Percentiles rank a stretch among this genome's conserved stretches.
phyloP scores from a whole-genome alignment of 2,888 invertebrate genomes.

The Blomia tropicalis region DNA sequence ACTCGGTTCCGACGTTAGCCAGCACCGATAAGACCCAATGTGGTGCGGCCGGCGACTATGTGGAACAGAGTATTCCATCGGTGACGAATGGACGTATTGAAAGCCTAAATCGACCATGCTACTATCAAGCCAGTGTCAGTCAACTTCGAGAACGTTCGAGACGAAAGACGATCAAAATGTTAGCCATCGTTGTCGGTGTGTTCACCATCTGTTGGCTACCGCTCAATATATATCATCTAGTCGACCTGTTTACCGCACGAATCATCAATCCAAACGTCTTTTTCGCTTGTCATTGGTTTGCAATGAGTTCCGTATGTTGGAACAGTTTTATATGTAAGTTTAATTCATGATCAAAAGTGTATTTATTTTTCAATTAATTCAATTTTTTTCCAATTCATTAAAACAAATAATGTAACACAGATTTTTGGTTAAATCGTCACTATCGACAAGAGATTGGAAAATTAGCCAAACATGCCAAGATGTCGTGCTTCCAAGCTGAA shows the following conservation, averaged over 20 bases:
- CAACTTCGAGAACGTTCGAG: constrained; percentile 34
- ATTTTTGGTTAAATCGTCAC: constrained; percentile 39
- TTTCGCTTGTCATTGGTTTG: constrained; percentile 39
- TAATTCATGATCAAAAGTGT: too few relatives aligned
- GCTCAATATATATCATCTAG: constrained; percentile 38
- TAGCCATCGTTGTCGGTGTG: constrained; percentile 38
- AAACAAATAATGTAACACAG: too few relatives aligned
- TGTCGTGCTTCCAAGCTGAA: not conserved
- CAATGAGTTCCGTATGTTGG: constrained; percentile 39
- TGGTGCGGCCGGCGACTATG: not conserved
- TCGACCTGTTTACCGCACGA: constrained; percentile 34
- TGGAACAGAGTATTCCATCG: not conserved
- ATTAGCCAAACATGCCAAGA: not conserved
- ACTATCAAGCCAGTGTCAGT: constrained; percentile 34
- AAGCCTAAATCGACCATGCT: not conserved
- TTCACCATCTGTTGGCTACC: constrained; percentile 41
- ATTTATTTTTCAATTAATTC: too few relatives aligned
- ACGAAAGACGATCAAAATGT: constrained; percentile 39
- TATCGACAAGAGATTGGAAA: constrained; percentile 31
- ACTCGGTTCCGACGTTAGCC: not conserved
- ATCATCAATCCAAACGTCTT: constrained; percentile 33
- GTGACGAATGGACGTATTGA: not conserved
- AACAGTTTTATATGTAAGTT: constrained; percentile 41
- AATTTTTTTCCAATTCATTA: too few relatives aligned
- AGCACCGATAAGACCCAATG: not conserved